These are phyloP conservation scores for Sinocyclocheilus anshuiensis DNA, from an alignment of 2,113 vertebrate genomes.

Conservation along the genomic window DNA sequence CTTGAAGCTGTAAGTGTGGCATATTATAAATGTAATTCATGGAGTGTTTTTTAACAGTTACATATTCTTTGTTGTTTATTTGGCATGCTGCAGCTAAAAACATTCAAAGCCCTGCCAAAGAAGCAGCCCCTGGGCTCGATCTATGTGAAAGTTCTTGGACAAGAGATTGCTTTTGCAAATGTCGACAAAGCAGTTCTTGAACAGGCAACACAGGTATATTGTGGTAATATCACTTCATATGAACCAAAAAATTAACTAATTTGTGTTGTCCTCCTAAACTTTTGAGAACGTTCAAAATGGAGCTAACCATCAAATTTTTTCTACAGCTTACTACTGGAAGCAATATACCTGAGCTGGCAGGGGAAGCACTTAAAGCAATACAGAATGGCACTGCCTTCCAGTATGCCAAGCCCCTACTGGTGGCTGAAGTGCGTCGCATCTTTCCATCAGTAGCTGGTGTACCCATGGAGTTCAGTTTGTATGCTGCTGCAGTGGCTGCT, in stretches of 20 bases:
- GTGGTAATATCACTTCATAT: background rate
- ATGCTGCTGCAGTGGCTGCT: constrained; percentile 70
- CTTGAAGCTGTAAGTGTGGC: constrained; percentile 25
- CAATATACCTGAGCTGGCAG: background rate
- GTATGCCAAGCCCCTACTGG: constrained; percentile 70
- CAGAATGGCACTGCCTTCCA: constrained; percentile 61
- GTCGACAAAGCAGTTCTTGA: constrained; percentile 75
- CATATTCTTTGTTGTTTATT: background rate
- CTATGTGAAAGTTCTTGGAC: constrained; percentile 78
- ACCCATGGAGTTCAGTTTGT: constrained; percentile 76
- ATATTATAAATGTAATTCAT: background rate
- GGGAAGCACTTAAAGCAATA: constrained; percentile 48
- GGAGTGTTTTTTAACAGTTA: background rate
- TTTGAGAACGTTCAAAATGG: background rate
- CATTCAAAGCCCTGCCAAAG: constrained; percentile 65
- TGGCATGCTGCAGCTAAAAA: constrained; percentile 66
- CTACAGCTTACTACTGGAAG: constrained; percentile 44
- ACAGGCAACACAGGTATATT: constrained; percentile 71
- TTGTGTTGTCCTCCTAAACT: background rate
- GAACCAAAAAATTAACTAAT: background rate
- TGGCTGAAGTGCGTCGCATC: constrained; percentile 71
- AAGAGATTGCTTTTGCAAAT: constrained; percentile 76
- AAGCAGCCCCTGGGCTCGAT: constrained; percentile 70
- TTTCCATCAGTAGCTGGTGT: constrained; percentile 76
- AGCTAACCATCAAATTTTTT: no score